Conservation (phyloP, 2,888 invertebrate genomes). For the Hydriomena furcata region DNA sequence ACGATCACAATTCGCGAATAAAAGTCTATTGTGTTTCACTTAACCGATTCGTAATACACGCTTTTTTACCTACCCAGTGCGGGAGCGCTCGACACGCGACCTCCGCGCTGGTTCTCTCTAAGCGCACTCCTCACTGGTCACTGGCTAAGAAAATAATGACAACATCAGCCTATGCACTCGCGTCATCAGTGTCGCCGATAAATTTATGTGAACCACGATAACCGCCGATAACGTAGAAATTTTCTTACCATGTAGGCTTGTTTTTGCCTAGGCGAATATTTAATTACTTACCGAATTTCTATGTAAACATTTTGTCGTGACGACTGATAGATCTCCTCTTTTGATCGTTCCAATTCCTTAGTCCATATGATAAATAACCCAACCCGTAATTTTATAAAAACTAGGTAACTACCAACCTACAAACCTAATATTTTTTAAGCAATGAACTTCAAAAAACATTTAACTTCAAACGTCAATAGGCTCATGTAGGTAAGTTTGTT, state of each 20-base stretch:
- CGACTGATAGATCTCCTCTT: no score
- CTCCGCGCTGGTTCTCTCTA: constrained; percentile 6
- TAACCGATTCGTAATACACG: constrained; percentile 10
- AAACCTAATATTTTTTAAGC: no score
- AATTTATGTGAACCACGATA: constrained; percentile 17
- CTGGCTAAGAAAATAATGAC: constrained; percentile 6
- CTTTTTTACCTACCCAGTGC: background rate
- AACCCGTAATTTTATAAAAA: no score
- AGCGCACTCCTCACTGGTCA: constrained; percentile 11
- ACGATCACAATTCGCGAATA: constrained; percentile 18
- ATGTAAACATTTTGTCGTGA: no score
- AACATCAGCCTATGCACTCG: constrained; percentile 5
- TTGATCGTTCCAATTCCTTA: no score
- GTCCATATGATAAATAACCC: no score
- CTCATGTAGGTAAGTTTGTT: no score
- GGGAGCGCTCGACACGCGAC: constrained; percentile 10
- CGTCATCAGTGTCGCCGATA: constrained; percentile 17
- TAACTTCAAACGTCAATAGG: no score
- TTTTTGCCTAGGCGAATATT: no score
- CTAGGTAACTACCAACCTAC: no score
- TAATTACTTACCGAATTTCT: no score
- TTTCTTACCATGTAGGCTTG: background rate
- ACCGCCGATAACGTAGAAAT: constrained; percentile 13
- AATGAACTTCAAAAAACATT: no score
- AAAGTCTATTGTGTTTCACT: constrained; percentile 25